Conservation (phyloP, 2,797 vertebrate species). For the Sternarchorhynchus goeldii region DNA sequence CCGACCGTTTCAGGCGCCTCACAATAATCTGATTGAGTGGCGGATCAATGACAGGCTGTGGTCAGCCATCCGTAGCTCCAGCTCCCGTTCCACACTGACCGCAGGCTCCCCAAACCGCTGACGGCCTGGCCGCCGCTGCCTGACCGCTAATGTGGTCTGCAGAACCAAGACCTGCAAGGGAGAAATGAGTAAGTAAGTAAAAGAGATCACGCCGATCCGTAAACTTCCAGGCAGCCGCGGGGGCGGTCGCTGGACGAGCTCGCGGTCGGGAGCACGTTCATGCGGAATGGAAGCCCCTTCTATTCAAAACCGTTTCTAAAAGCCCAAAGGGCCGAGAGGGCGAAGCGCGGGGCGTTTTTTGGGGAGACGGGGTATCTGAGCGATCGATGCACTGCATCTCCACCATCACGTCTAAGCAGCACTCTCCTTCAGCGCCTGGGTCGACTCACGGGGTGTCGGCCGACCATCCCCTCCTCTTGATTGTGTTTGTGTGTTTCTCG, state of each 20-base stretch:
- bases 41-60: conserved; percentile 84
- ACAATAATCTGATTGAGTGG: conserved; percentile 88
- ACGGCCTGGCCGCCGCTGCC: conserved; percentile 50
- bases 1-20: conserved; percentile 82
- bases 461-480: conserved; percentile 58
- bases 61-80: conserved; percentile 75
- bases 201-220: background rate
- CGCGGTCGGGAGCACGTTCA: too few relatives aligned
- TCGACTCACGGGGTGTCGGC: conserved; percentile 46
- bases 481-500: conserved; percentile 78
- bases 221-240: too few relatives aligned
- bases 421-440: conserved; percentile 60
- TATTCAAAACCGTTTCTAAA: background rate
- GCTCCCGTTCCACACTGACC: conserved; percentile 52
- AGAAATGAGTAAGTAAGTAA: conserved; percentile 34
- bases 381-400: conserved; percentile 30
- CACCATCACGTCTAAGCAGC: conserved; percentile 40
- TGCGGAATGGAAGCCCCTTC: background rate
- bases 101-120: conserved; percentile 58
- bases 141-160: conserved; percentile 57
- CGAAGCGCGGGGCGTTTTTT: conserved; percentile 25
- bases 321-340: background rate
- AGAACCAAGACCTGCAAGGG: conserved; percentile 35
- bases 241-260: too few relatives aligned
- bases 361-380: conserved; percentile 7